These are phyloP conservation scores for Argyrosomus regius DNA, from an alignment of 2,797 vertebrate genomes.

Conservation along the genomic window DNA sequence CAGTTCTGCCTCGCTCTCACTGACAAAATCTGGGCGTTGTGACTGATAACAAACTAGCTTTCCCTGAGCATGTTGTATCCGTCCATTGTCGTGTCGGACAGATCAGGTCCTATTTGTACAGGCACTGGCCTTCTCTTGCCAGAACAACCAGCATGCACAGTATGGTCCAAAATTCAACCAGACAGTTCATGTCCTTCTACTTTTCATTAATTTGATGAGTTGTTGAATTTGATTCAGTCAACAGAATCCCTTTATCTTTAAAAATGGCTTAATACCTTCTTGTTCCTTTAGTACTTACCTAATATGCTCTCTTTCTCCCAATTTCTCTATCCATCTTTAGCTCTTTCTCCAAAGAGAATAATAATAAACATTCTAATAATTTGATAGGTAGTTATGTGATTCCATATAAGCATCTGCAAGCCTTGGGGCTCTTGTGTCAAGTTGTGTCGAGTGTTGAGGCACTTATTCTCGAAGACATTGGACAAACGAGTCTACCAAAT, in stretches of 20 bases:
- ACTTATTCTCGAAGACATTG: neutral
- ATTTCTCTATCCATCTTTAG: neutral
- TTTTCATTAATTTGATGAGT: neutral
- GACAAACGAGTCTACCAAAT: neutral
- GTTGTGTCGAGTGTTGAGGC: neutral
- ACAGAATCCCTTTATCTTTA: too few species aligned
- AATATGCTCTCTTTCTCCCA: too few species aligned
- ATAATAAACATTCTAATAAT: neutral
- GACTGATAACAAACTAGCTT: too few species aligned
- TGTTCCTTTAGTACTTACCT: too few species aligned
- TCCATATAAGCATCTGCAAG: neutral
- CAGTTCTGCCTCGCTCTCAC: neutral
- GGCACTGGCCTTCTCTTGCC: neutral
- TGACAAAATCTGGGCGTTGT: neutral
- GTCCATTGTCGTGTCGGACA: neutral
- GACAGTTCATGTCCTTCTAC: neutral
- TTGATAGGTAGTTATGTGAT: neutral
- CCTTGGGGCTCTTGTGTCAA: neutral
- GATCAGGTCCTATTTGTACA: neutral
- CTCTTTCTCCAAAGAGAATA: neutral
- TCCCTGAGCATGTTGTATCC: neutral
- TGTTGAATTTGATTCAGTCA: too few species aligned
- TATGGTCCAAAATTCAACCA: neutral
- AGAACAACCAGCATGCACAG: neutral
- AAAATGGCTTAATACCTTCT: too few species aligned